A percentile compares a stretch with the other conserved stretches of the same genome.
phyloP scores from a whole-genome alignment of 2,888 invertebrate species.

The Argynnis bischoffii region DNA sequence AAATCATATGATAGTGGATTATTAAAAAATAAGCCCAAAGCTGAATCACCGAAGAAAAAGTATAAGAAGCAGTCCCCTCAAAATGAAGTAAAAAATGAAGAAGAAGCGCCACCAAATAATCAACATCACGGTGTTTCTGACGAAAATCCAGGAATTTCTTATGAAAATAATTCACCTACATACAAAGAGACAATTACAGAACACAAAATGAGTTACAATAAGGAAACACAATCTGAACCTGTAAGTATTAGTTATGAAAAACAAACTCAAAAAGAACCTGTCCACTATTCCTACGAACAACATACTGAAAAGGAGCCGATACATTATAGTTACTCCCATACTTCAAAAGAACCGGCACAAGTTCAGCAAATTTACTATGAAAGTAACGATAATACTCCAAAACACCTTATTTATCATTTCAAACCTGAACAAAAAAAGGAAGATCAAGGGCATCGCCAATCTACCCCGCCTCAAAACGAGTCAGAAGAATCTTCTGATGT shows the following conservation, averaged over 20 bases:
- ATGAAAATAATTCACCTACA: constrained; percentile 69
- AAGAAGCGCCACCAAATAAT: constrained; percentile 51
- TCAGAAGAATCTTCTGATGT: constrained; percentile 40
- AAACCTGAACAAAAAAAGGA: constrained; percentile 49
- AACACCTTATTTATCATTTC: constrained; percentile 58
- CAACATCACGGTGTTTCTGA: constrained; percentile 50
- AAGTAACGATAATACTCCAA: constrained; percentile 53
- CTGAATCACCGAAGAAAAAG: constrained; percentile 48
- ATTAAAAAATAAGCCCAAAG: constrained; percentile 52
- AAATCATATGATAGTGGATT: constrained; percentile 58
- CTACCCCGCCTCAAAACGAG: constrained; percentile 25
- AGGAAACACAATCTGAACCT: constrained; percentile 64
- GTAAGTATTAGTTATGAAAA: constrained; percentile 61
- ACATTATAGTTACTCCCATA: constrained; percentile 45
- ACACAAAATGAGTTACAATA: constrained; percentile 67
- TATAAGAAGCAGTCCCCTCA: constrained; percentile 47
- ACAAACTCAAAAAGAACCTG: constrained; percentile 56
- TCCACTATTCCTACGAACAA: constrained; percentile 64
- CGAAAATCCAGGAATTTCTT: constrained; percentile 61
- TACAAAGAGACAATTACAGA: constrained; percentile 69
- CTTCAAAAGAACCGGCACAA: constrained; percentile 54
- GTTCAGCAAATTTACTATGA: constrained; percentile 56
- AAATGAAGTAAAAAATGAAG: constrained; percentile 50
- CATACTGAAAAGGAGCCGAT: constrained; percentile 57
- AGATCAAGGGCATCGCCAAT: constrained; percentile 34